These are phyloP conservation scores for Scolopax mira DNA, from an alignment of 2,113 vertebrate species.

Conservation along the genomic window DNA sequence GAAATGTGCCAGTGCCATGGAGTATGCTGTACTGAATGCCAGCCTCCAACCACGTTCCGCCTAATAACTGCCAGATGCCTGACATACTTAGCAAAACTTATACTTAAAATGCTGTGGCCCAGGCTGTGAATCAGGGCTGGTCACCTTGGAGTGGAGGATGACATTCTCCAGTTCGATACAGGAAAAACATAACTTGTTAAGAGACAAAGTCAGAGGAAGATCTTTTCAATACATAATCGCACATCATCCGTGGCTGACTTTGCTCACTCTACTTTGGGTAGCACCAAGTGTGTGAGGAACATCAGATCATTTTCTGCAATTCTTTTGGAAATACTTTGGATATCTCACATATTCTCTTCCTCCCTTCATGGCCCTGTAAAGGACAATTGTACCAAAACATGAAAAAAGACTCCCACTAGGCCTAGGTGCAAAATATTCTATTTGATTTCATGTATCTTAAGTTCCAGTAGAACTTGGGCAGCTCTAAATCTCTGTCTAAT, in stretches of 20 bases:
- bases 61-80: background rate
- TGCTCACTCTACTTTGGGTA: background rate
- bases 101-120: background rate
- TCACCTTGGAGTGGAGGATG: background rate
- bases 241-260: accelerated
- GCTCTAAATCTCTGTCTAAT: background rate
- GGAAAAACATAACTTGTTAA: background rate
- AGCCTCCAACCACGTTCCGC: background rate
- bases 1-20: background rate
- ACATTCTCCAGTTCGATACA: background rate
- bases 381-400: background rate
- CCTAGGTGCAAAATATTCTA: background rate
- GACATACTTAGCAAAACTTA: background rate
- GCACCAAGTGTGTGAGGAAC: background rate
- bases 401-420: background rate
- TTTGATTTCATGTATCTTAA: background rate
- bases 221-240: background rate
- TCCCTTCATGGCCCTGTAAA: background rate
- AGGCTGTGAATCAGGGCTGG: background rate
- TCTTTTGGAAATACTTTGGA: background rate
- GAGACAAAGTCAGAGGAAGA: background rate
- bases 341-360: background rate
- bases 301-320: background rate
- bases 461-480: background rate
- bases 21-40: background rate